Conservation (phyloP, 1,140 invertebrate genomes). For the Monomorium pharaonis region DNA sequence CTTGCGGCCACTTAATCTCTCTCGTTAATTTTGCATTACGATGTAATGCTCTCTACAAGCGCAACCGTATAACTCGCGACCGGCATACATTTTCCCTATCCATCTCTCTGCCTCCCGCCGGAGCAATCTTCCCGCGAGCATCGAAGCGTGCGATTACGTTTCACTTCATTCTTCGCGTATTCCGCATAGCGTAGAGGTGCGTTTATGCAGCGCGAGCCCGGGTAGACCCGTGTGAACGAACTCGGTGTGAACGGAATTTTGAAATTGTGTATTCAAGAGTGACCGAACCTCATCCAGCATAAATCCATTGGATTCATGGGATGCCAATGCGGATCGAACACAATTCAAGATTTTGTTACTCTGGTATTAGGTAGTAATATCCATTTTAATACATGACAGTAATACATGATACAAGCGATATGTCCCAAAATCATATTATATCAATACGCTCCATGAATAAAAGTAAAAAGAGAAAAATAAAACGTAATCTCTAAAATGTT, state of each 20-base stretch:
- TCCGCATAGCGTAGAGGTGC: slow-evolving; percentile 56
- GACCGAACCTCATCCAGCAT: slow-evolving; percentile 44
- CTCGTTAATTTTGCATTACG: slow-evolving; percentile 52
- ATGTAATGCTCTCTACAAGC: slow-evolving; percentile 45
- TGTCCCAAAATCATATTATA: background rate
- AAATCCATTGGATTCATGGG: slow-evolving; percentile 44
- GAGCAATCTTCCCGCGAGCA: slow-evolving; percentile 54
- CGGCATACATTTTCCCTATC: slow-evolving; percentile 13
- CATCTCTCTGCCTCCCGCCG: background rate
- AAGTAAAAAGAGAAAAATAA: background rate
- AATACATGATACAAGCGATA: background rate
- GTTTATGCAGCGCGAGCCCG: slow-evolving; percentile 52
- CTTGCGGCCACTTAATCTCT: slow-evolving; percentile 49
- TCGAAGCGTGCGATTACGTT: slow-evolving; percentile 59
- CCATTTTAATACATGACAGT: slow-evolving; percentile 1
- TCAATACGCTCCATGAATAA: background rate
- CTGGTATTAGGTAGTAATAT: slow-evolving; percentile 22
- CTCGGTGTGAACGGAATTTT: slow-evolving; percentile 57
- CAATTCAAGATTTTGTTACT: slow-evolving; percentile 33
- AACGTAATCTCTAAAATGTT: background rate
- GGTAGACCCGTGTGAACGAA: slow-evolving; percentile 47
- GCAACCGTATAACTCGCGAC: slow-evolving; percentile 30
- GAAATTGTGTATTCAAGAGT: slow-evolving; percentile 52
- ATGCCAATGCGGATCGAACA: slow-evolving; percentile 34
- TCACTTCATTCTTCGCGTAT: slow-evolving; percentile 56